phyloP scores from a whole-genome alignment of 2,888 invertebrate genomes.

The Eristalis pertinax region DNA sequence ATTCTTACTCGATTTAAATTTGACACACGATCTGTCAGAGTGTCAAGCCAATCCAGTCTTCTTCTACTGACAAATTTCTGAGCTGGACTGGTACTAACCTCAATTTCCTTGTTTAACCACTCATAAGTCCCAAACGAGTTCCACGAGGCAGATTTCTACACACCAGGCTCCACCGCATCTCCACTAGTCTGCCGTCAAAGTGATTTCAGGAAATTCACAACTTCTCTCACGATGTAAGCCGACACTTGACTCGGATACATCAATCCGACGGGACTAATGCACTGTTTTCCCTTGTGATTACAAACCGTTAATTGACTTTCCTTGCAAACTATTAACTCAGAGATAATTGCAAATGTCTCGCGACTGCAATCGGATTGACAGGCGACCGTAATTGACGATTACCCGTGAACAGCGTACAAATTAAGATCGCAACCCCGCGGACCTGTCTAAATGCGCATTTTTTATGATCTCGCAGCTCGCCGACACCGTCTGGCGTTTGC shows the following conservation, averaged over 20 bases:
- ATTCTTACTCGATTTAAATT: no score
- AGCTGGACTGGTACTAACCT: neutral
- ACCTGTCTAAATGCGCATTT: slow-evolving; percentile 21
- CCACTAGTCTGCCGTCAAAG: neutral
- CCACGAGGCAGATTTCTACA: neutral
- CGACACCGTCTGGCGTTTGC: slow-evolving; percentile 8
- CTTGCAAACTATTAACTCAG: neutral
- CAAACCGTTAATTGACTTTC: slow-evolving; percentile 14
- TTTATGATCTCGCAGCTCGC: slow-evolving; percentile 7
- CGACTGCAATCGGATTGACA: slow-evolving; percentile 27
- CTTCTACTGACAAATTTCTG: neutral
- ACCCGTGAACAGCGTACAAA: slow-evolving; percentile 39
- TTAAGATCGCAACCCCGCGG: slow-evolving; percentile 43
- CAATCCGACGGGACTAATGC: neutral
- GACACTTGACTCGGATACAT: neutral
- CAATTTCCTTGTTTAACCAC: neutral
- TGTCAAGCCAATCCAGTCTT: no score
- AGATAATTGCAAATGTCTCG: neutral
- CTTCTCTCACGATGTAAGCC: neutral
- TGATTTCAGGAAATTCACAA: neutral
- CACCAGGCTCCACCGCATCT: no score
- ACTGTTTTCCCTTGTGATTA: neutral
- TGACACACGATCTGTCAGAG: no score
- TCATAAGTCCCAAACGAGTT: neutral
- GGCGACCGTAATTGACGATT: slow-evolving; percentile 31